These are phyloP conservation scores for Platorchestia sp. DNA, from an alignment of 1,140 invertebrate species.

Conservation along the genomic window DNA sequence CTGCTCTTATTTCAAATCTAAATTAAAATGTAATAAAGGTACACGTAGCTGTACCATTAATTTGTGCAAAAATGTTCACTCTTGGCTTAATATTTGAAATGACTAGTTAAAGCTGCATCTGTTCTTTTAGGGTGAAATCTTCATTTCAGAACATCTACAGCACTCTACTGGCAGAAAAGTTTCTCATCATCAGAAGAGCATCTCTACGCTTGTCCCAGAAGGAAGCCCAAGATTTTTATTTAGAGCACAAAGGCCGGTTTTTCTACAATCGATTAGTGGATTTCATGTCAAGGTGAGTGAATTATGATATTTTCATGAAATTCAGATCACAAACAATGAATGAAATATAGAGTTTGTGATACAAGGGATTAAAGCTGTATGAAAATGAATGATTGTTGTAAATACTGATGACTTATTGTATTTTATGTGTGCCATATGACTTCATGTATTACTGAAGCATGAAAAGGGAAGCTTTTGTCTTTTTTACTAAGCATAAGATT, in stretches of 20 bases:
- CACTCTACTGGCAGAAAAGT: not conserved
- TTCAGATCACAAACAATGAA: not conserved
- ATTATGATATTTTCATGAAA: not conserved
- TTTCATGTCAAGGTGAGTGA: constrained; percentile 31
- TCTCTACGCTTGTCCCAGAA: not conserved
- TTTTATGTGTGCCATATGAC: not conserved
- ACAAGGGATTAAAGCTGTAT: not conserved
- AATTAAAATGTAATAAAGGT: not conserved
- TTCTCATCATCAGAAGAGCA: constrained; percentile 16
- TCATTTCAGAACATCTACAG: not conserved
- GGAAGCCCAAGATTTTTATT: constrained; percentile 12
- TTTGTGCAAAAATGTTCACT: not conserved
- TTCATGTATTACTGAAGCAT: no score
- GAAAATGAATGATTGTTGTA: not conserved
- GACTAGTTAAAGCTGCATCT: not conserved
- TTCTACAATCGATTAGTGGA: not conserved
- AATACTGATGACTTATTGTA: not conserved
- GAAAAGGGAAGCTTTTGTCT: no score
- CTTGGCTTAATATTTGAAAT: not conserved
- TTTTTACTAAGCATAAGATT: no score
- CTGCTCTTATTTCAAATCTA: not conserved
- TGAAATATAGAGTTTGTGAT: not conserved
- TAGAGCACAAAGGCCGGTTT: not conserved
- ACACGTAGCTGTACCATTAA: not conserved
- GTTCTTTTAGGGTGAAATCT: not conserved